Percentiles rank a stretch among this genome's conserved stretches.
Evolutionary conservation across 2,113 vertebrate genomes (phyloP).

Genomic region (Zingel zingel): DNA sequence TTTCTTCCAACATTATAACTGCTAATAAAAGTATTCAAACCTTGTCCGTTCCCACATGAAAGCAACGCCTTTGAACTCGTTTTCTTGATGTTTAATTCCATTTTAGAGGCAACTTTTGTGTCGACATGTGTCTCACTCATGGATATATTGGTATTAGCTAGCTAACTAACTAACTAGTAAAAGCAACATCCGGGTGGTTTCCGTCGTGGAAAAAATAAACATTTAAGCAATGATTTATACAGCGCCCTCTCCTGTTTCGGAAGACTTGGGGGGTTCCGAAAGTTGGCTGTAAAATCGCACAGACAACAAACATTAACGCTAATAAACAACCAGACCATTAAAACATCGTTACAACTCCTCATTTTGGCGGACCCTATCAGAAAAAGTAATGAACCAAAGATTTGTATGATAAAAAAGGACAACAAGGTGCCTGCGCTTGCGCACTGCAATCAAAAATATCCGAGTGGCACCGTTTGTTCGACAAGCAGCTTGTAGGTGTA

Average conservation of each 20-base stretch:
- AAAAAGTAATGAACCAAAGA: background rate
- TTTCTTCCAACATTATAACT: background rate
- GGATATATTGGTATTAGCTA: too few relatives aligned
- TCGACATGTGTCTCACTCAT: conserved; percentile 38
- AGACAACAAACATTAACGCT: background rate
- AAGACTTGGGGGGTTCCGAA: too few relatives aligned
- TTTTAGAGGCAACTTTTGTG: conserved; percentile 12
- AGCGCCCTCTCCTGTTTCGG: conserved; percentile 62
- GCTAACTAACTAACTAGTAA: rapidly evolving
- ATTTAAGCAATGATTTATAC: rapidly evolving
- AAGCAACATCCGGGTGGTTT: conserved; percentile 39
- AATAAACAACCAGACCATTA: background rate
- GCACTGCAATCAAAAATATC: conserved; percentile 22
- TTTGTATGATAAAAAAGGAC: background rate
- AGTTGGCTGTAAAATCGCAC: background rate
- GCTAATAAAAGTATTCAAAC: conserved; percentile 49
- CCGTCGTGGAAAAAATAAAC: rapidly evolving
- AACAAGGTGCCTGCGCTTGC: background rate
- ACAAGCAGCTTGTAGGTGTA: background rate
- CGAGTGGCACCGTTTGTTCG: conserved; percentile 33
- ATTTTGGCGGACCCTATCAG: background rate
- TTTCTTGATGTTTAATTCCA: conserved; percentile 66
- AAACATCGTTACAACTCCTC: too few relatives aligned
- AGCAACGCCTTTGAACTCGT: conserved; percentile 80
- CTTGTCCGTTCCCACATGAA: conserved; percentile 76